Percentiles rank a stretch among this genome's conserved stretches.
Evolutionary conservation across 2,888 invertebrate species (phyloP).

Genomic region (Dyspetes luteomarginatus): DNA sequence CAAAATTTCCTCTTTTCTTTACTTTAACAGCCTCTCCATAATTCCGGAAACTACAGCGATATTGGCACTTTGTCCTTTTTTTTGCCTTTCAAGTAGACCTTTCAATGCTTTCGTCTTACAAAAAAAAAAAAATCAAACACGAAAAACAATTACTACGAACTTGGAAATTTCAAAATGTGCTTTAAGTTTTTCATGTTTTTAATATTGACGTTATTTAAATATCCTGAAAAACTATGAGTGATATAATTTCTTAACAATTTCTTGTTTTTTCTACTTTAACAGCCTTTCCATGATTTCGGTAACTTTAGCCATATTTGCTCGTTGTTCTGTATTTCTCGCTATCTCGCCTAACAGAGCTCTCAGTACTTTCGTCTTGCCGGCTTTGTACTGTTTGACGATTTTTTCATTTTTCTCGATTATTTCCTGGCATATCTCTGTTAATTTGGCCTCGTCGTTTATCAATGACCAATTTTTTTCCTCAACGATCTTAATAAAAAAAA

Average conservation of each 20-base stretch:
- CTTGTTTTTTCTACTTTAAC: constrained; percentile 64
- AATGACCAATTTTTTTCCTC: constrained; percentile 87
- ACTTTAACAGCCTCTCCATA: no score
- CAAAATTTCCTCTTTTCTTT: constrained; percentile 3
- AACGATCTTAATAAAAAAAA: constrained; percentile 84
- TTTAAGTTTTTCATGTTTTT: constrained; percentile 78
- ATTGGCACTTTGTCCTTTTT: no score
- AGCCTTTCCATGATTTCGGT: constrained; percentile 86
- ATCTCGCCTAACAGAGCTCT: constrained; percentile 87
- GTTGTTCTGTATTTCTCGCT: constrained; percentile 86
- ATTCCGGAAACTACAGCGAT: no score
- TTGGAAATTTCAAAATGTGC: constrained; percentile 73
- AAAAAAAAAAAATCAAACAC: no score
- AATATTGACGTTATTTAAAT: constrained; percentile 77
- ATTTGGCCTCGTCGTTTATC: constrained; percentile 86
- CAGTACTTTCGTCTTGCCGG: constrained; percentile 89
- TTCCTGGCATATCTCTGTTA: constrained; percentile 86
- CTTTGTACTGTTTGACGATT: constrained; percentile 87
- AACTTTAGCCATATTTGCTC: constrained; percentile 88
- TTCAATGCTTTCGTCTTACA: no score
- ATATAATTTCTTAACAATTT: constrained; percentile 72
- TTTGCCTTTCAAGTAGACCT: no score
- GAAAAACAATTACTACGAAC: constrained; percentile 40
- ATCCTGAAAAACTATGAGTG: constrained; percentile 69
- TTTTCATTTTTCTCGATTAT: constrained; percentile 88